Conservation (phyloP, 2,113 vertebrate species). For the Chunga burmeisteri region DNA sequence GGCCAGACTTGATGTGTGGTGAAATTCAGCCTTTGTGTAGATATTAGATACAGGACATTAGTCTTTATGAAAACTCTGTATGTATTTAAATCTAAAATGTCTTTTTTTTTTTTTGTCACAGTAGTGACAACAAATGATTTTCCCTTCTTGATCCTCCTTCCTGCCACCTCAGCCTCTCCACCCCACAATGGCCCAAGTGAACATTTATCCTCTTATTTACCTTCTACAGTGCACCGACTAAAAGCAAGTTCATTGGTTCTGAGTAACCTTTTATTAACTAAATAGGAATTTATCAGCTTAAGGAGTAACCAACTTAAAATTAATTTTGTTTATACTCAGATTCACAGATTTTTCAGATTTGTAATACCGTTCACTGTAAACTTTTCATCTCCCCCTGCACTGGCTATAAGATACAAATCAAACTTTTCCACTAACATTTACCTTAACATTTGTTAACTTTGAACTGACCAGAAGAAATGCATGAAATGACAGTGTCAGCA, state of each 20-base stretch:
- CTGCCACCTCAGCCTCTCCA: not conserved
- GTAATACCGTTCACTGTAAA: not conserved
- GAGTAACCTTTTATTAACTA: not conserved
- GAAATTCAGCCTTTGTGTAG: slow-evolving; percentile 75
- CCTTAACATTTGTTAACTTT: not conserved
- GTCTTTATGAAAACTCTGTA: not conserved
- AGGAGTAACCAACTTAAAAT: not conserved
- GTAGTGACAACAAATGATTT: not conserved
- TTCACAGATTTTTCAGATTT: not conserved
- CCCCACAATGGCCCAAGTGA: not conserved
- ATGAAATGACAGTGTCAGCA: not conserved
- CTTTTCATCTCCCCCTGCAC: not conserved
- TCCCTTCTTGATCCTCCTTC: not conserved
- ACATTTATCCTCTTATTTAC: not conserved
- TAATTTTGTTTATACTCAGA: not conserved
- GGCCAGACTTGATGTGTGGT: slow-evolving; percentile 83
- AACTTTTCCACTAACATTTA: not conserved
- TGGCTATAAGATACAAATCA: not conserved
- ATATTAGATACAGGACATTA: not conserved
- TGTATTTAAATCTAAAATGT: not conserved
- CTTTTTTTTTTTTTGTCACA: not conserved
- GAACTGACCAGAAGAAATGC: not conserved
- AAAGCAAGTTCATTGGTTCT: not conserved
- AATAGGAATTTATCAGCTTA: not conserved
- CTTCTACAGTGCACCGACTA: not conserved